Evolutionary conservation across 2,888 invertebrate species (phyloP), one percentile per base, ranked within the genome.

Genomic region (Cabera pusaria): DNA sequence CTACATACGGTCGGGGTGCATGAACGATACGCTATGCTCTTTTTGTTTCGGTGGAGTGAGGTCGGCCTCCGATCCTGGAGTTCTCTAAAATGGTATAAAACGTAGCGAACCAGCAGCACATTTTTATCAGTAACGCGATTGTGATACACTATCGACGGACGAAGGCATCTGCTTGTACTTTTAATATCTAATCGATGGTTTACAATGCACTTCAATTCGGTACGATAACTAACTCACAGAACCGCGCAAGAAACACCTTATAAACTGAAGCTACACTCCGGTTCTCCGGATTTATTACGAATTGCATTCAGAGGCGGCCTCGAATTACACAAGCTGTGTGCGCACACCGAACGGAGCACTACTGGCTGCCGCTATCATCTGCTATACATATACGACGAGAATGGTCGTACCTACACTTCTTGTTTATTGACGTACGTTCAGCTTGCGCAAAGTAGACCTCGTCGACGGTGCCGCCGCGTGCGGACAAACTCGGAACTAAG

Each of bases 401-500:
- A 64, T 70, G 64, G 69, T 71, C 67, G 66, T 72, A 63, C 67
- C 65, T 72, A 63, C 57, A 68, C 61, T 68, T 71, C 72, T 76
- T 79, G 76, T 84, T 87, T 82, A 87, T 87, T 84, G 86, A 87
- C 84, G 83, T 81, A 69, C 60, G 59, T 56, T 53, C 60, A 57
- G 64, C 74, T 67, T 80, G 83, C 82, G 85, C 82, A 71, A 59
- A 66, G 54, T 57, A 37, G 9, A 18, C 43, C 52, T 29, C 27
- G 39, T 28, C 21, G 44, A 37, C 40, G 28, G 47, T 55, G 59
- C 66, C 70, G 75, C 75, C 49, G 50, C 63, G 41, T 40, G 49
- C 42, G 56, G 41, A 7, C 8, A 18, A 37, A 23, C 20, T 17
- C 23, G 20, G 40, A 47, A 59, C 50, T 49, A 52, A 26, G 7